Base-by-base conservation (phyloP, 92 coral and sea anemone genomes). In the Phenganax stokvisi region DNA sequence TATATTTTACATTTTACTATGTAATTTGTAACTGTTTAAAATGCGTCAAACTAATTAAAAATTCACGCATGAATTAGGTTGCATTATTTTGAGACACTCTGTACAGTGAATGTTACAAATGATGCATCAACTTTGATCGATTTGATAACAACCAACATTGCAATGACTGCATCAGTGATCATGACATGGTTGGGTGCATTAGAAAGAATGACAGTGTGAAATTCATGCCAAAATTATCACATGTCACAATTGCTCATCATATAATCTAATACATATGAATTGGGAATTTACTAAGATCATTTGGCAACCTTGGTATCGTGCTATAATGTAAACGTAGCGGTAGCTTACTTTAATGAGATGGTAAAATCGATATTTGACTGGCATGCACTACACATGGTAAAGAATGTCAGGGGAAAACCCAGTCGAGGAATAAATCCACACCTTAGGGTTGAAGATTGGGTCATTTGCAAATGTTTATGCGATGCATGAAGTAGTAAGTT, bases 351-450 rank as follows among this genome's bases (percentile, higher is more conserved):
- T 68, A 68, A 68, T 25, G 16, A 10, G 30, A 68, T 52, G 2
- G 73, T 68, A 16, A 68, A 68, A 68, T 20, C 73, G 30, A 68
- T 68, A 20, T 28, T 68, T 28, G 73, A 68, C 73, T 1, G 37
- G 30, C 73, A 68, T 68, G 73, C 73, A 25, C 54, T 53, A 6
- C 73, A 68, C 9, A 29, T 68, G 52, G 12, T 20, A 25, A 25
- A 66, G 72, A 25, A 66, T 20, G 72, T 66, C 44, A 66, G 72
- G 51, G 72, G 72, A 66, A 66, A 66, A 25, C 72, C 72, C 51
- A 27, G 72, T 12, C 72, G 47, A 66, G 20, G 72, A 47, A 66
- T 66, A 7, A 3, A 66, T 66, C 51, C 13, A 6, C 52, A 66
- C 51, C 44, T 66, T 30, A 66, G 72, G 51, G 47, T 37, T 37